Evolutionary conservation across 2,888 invertebrate species (phyloP), one percentile per base, ranked within the genome.

Genomic region (Acleris laterana): DNA sequence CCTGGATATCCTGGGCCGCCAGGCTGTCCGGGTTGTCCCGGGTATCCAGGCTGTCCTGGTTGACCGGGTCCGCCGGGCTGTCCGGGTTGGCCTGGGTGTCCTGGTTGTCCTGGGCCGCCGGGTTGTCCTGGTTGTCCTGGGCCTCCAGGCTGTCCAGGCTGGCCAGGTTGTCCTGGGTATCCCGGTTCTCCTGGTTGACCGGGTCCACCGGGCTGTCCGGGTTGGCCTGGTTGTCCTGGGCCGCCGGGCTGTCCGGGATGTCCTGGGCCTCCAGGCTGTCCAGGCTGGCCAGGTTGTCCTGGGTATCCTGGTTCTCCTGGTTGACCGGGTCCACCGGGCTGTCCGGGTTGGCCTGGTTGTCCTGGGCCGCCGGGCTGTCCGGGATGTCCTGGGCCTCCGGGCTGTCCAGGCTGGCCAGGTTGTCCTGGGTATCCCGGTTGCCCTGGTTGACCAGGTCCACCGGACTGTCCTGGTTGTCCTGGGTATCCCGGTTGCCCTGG

Each of bases 221-320:
- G 62, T 5, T 51, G n/a, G 17, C 67, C 67, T 50, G 68, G 63
- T 1, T 50, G 1, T 22, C 63, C 77, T 2, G 67, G n/a, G n/a
- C n/a, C n/a, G n/a, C n/a, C n/a, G n/a, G n/a, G 65, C 25, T 48
- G 28, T 3, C 85, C 86, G n/a, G 94, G 94, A 19, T 78, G 85
- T 51, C 89, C 92, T 0, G 94, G 94, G 52, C 60, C 5, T 13
- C 66, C 69, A 0, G 50, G 56, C 0, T 46, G 7, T 11, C 64
- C 69, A 7, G 56, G 93, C 88, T 19, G 81, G 81, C 46, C 77
- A 78, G 1, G 90, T 5, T 56, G 17, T 16, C 65, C 69, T 0
- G 65, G 65, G n/a, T n/a, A n/a, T 81, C 46, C 77, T 78, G 1
- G 90, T 5, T 56, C 22, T 16, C 65, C 69, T 0, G 65, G 65